phyloP scores from a whole-genome alignment of 2,888 invertebrate genomes.

The Gonocerus acuteangulatus region DNA sequence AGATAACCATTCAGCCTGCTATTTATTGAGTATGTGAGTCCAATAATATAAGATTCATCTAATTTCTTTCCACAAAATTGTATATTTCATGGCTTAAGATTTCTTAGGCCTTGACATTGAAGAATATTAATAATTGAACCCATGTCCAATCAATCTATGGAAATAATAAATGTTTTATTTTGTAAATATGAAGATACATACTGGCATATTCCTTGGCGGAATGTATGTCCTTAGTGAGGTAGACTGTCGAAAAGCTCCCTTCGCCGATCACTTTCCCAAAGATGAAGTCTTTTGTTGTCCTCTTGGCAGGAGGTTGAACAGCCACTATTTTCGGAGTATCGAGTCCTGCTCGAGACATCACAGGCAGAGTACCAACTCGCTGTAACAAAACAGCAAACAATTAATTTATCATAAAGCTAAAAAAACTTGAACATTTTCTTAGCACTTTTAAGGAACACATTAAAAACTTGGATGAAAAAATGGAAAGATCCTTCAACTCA shows the following conservation, averaged over 20 bases:
- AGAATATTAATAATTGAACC: too few relatives aligned
- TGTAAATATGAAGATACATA: slow-evolving; percentile 50
- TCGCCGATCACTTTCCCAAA: slow-evolving; percentile 95
- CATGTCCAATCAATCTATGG: too few relatives aligned
- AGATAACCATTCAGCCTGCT: too few relatives aligned
- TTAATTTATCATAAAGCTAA: too few relatives aligned
- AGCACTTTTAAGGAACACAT: not conserved
- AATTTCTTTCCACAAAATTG: too few relatives aligned
- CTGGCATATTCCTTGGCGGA: slow-evolving; percentile 88
- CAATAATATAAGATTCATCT: too few relatives aligned
- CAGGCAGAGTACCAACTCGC: slow-evolving; percentile 36
- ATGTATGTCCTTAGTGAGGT: slow-evolving; percentile 84
- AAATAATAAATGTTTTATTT: not conserved
- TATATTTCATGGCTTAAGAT: too few relatives aligned
- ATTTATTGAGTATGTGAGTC: too few relatives aligned
- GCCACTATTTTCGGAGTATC: slow-evolving; percentile 23
- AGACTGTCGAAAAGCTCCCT: slow-evolving; percentile 94
- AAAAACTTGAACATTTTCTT: slow-evolving; percentile 1
- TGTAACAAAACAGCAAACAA: slow-evolving; percentile 27
- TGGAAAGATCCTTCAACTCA: too few relatives aligned
- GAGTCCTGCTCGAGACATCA: slow-evolving; percentile 31
- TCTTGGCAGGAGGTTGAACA: slow-evolving; percentile 51
- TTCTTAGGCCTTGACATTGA: too few relatives aligned
- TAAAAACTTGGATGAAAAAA: not conserved
- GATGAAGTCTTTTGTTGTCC: slow-evolving; percentile 79